A percentile compares a stretch with the other conserved stretches of the same genome.
These are phyloP conservation scores for Schizaphis graminum DNA, from an alignment of 2,888 invertebrate genomes.

Conservation along the genomic window DNA sequence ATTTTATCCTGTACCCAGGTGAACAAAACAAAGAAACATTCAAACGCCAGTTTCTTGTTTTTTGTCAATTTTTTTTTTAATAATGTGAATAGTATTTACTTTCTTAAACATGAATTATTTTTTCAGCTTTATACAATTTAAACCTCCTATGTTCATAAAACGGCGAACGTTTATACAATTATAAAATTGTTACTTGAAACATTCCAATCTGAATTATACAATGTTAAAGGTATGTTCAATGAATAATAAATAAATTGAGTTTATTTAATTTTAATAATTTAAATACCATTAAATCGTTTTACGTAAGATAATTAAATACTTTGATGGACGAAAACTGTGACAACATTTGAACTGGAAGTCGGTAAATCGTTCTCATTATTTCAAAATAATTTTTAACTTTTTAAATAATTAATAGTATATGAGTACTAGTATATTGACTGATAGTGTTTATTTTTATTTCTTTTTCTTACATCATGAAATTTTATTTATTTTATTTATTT, in stretches of 20 bases:
- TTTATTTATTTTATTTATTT: neutral
- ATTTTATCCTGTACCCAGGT: neutral
- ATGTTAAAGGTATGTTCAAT: neutral
- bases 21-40: neutral
- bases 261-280: slow-evolving; percentile 12
- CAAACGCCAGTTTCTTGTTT: neutral
- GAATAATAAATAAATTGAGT: neutral
- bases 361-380: neutral
- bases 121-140: neutral
- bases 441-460: neutral
- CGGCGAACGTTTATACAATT: no score
- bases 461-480: neutral
- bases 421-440: neutral
- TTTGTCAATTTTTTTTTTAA: neutral
- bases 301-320: neutral
- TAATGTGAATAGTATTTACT: neutral
- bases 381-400: neutral
- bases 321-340: neutral
- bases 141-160: no score
- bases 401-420: neutral
- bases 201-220: neutral
- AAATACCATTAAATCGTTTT: neutral
- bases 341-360: neutral
- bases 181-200: neutral
- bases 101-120: neutral